Conservation (phyloP, 2,113 vertebrate species). For the Chrysemys picta region DNA sequence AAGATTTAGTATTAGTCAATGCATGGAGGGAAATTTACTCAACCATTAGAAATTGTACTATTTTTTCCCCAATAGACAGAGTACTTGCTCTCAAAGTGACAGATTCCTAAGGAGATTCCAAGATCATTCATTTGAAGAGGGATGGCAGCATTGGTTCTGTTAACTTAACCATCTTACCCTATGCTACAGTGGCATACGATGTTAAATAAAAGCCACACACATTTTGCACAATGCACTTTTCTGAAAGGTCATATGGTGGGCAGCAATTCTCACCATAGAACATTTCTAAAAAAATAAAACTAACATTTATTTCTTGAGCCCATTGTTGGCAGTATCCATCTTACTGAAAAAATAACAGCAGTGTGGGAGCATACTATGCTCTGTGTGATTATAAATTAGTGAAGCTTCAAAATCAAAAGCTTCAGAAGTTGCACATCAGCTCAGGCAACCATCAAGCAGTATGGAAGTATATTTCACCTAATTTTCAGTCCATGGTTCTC, state of each 20-base stretch:
- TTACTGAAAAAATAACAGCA: neutral
- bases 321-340: neutral
- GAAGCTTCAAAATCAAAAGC: neutral
- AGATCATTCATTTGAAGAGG: neutral
- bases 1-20: constrained; percentile 69
- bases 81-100: constrained; percentile 16
- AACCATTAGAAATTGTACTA: constrained; percentile 40
- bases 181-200: neutral
- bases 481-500: fast-evolving
- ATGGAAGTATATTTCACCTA: neutral
- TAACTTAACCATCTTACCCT: neutral
- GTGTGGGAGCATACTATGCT: fast-evolving
- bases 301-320: constrained; percentile 16
- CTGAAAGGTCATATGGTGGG: constrained; percentile 8
- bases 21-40: constrained; percentile 48
- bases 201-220: neutral
- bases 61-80: constrained; percentile 1
- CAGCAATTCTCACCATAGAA: constrained; percentile 49
- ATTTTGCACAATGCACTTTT: constrained; percentile 14
- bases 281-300: constrained; percentile 19
- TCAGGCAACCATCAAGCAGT: fast-evolving
- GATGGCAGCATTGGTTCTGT: neutral
- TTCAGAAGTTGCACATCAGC: neutral
- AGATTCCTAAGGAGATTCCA: constrained; percentile 11
- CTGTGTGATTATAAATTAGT: neutral